Evolutionary conservation across 2,888 invertebrate species (phyloP).

Genomic region (Hoplodrina blanda): DNA sequence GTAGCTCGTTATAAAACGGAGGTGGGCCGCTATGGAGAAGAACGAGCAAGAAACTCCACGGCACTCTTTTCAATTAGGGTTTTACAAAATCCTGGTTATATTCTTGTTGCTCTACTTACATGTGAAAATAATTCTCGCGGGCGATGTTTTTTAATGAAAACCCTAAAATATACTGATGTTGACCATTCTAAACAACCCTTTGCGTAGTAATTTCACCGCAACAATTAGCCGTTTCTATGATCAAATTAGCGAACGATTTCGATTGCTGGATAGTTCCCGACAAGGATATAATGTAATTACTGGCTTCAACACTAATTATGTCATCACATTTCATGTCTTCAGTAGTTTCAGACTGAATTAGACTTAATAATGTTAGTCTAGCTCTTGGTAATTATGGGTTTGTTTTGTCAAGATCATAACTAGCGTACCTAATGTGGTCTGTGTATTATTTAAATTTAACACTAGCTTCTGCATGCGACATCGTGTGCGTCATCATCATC

Average conservation of each 20-base stretch:
- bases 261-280: constrained; percentile 42
- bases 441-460: too few species aligned
- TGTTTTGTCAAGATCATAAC: neutral
- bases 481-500: too few species aligned
- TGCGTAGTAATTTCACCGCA: constrained; percentile 40
- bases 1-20: too few species aligned
- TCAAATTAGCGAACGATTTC: constrained; percentile 53
- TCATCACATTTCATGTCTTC: constrained; percentile 18
- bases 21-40: too few species aligned
- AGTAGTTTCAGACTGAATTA: neutral
- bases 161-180: neutral
- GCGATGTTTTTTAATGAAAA: too few species aligned
- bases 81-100: too few species aligned
- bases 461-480: too few species aligned
- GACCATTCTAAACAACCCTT: constrained; percentile 26
- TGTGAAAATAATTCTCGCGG: too few species aligned
- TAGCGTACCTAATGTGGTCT: neutral
- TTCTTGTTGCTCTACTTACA: too few species aligned
- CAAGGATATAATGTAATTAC: constrained; percentile 49
- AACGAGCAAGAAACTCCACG: too few species aligned
- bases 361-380: neutral
- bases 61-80: too few species aligned
- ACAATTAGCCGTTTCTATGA: constrained; percentile 46
- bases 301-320: constrained; percentile 16
- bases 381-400: neutral